These are phyloP conservation scores for Mactromeris polynyma DNA, from an alignment of 2,888 invertebrate species.

Conservation along the genomic window DNA sequence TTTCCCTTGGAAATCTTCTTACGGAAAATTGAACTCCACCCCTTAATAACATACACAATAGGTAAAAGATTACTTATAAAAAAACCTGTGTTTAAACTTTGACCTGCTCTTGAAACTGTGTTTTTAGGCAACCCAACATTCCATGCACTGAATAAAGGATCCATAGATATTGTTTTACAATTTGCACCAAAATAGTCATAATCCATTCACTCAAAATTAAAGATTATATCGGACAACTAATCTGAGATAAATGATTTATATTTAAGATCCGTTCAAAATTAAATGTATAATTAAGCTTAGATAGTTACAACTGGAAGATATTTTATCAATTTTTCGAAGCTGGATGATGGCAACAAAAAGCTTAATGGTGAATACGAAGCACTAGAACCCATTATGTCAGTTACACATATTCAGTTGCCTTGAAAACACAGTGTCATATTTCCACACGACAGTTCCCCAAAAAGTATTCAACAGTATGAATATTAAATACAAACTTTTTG, in stretches of 20 bases:
- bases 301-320: too few relatives aligned
- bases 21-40: too few relatives aligned
- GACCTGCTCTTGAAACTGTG: not conserved
- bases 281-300: too few relatives aligned
- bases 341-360: too few relatives aligned
- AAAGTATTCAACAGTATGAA: not conserved
- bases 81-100: not conserved
- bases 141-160: not conserved
- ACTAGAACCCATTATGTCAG: not conserved
- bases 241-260: too few relatives aligned
- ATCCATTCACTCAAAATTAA: too few relatives aligned
- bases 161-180: not conserved
- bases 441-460: not conserved
- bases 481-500: conserved; percentile 65
- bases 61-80: not conserved
- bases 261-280: too few relatives aligned
- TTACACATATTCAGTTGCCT: not conserved
- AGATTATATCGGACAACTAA: too few relatives aligned
- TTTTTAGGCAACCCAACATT: not conserved
- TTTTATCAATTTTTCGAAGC: too few relatives aligned
- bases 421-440: not conserved
- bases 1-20: too few relatives aligned
- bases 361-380: too few relatives aligned
- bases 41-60: not conserved
- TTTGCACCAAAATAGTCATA: too few relatives aligned